Base-by-base conservation (phyloP, 2,797 vertebrate species). In the Trematomus bernacchii region DNA sequence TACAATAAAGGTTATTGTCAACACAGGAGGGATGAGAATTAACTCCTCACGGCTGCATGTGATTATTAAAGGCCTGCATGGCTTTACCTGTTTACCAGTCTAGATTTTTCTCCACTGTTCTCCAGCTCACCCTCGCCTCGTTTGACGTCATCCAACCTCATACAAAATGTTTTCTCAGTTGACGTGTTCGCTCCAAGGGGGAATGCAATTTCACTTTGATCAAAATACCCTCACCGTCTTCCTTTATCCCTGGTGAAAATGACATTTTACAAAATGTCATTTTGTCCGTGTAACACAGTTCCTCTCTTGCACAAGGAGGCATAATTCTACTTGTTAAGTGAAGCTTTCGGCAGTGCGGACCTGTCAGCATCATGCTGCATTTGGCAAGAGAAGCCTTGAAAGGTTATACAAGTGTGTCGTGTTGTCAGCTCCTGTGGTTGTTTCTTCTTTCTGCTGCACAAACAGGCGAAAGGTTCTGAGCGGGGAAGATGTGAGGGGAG, bases 211-310 rank as follows among this genome's bases (percentile, higher is more conserved):
- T 85, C 73, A 51, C 88, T 87, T 82, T 89, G 87, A 93, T 92
- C 82, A 85, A 87, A 91, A 89, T 83, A 75, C 84, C 78, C 79
- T 66, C 57, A 43, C 77, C 66, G 54, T 58, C 73, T 74, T 47
- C 30, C 73, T 87, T 90, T 80, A 92, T 73, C 77, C 77, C 66
- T 59, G 44, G 79, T 66, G 73, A 89, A 91, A 92, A 89, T 91
- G 89, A 88, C 89, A 90, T 91, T 92, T 91, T 59, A 10, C 75
- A 76, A 89, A 91, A 92, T 91, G 92, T 89, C 86, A 89, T 83
- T 84, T 81, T 15, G 52, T 59, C 79, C 51, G 6, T 51, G 77
- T 86, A 73, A 77, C 76, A 76, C 10, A 21, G 52, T 33, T 82
- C 74, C 40, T 77, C 75, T 77, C 70, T 63, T 16, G 64, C 76